A percentile compares a stretch with the other conserved stretches of the same genome.
Conservation (phyloP, 2,797 vertebrate genomes). For the Muscicapa comitata region DNA sequence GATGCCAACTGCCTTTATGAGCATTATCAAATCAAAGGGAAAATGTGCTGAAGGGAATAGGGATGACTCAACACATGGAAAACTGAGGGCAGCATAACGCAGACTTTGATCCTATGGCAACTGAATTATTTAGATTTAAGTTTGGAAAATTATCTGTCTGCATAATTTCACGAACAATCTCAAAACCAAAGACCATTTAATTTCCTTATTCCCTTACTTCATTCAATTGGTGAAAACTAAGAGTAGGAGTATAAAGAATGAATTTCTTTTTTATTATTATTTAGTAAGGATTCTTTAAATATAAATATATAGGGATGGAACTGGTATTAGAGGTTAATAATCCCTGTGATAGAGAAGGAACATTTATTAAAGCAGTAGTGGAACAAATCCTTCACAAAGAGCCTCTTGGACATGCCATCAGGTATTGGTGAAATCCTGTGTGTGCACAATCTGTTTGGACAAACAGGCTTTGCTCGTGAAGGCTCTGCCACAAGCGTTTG, state of each 20-base stretch:
- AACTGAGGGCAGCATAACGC: not conserved
- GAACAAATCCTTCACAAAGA: not conserved
- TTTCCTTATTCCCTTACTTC: not conserved
- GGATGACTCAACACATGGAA: conserved; percentile 27
- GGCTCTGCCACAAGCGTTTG: not conserved
- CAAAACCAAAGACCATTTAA: not conserved
- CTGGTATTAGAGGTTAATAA: not conserved
- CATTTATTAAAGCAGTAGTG: not conserved
- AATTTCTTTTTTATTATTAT: not conserved
- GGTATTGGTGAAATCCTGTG: not conserved
- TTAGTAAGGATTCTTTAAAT: not conserved
- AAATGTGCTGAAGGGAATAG: conserved; percentile 2
- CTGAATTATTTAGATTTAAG: conserved; percentile 48
- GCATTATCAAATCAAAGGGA: conserved; percentile 27
- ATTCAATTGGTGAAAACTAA: not conserved
- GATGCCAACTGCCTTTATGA: conserved; percentile 9
- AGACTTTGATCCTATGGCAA: conserved; percentile 51
- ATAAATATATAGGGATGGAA: not conserved
- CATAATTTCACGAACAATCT: not conserved
- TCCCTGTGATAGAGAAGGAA: not conserved
- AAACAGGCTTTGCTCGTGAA: not conserved
- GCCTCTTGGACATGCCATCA: not conserved
- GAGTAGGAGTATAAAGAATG: not conserved
- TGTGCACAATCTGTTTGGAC: not conserved
- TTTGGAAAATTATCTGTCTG: conserved; percentile 2